Conservation (phyloP, 2,797 vertebrate species). For the Gymnothorax reevesii region DNA sequence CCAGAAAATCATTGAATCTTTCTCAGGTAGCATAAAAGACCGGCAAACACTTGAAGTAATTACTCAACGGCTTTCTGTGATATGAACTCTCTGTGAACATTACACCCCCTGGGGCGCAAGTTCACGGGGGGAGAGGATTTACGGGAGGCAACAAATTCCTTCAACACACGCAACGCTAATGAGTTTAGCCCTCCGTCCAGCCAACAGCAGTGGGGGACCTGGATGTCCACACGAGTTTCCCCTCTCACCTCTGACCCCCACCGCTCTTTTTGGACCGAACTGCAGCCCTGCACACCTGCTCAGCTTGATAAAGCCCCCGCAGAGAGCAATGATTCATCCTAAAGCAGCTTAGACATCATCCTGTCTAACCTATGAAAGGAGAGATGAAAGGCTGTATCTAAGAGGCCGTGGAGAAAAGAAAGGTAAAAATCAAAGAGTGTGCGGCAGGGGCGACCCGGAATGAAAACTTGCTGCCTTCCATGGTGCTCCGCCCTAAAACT, state of each 20-base stretch:
- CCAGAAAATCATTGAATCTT: background rate
- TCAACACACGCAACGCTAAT: background rate
- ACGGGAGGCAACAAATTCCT: background rate
- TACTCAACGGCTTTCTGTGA: background rate
- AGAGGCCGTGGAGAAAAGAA: background rate
- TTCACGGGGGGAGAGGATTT: background rate
- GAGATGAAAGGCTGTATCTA: background rate
- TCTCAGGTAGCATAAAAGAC: background rate
- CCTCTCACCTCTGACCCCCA: background rate
- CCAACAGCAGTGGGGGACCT: background rate
- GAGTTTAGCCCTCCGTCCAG: background rate
- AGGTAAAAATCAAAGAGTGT: conserved; percentile 1
- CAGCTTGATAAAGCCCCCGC: background rate
- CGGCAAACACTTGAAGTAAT: background rate
- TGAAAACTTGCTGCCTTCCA: background rate
- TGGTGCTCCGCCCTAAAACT: background rate
- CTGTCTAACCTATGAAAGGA: background rate
- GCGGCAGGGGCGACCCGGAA: background rate
- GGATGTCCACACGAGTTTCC: background rate
- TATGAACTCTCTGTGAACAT: background rate
- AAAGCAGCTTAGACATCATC: background rate
- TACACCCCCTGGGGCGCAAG: background rate
- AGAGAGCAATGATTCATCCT: background rate
- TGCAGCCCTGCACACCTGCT: background rate
- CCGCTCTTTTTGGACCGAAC: background rate